Percentiles rank a stretch among this genome's conserved stretches.
These are phyloP conservation scores for Bubo blakistoni DNA, from an alignment of 2,113 vertebrate genomes.

Conservation along the genomic window DNA sequence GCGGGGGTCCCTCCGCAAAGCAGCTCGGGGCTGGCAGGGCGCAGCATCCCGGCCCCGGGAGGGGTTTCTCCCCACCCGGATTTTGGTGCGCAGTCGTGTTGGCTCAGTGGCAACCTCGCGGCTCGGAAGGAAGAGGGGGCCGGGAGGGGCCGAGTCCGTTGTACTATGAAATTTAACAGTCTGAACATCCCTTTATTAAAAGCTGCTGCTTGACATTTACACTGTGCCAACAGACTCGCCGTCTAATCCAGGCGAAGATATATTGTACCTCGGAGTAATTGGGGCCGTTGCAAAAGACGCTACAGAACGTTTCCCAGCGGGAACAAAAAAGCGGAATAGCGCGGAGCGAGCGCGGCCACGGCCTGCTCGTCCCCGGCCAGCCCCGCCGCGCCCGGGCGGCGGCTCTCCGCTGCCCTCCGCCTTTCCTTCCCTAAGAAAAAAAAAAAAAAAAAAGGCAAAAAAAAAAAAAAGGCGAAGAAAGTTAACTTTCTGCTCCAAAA, in stretches of 20 bases:
- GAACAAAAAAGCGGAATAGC: constrained; percentile 23
- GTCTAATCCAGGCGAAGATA: constrained; percentile 68
- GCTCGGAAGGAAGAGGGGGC: neutral
- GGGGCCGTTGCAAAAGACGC: constrained; percentile 26
- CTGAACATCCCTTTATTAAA: constrained; percentile 76
- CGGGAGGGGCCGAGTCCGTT: constrained; percentile 11
- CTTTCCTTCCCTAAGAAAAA: too few species aligned
- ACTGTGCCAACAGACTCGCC: constrained; percentile 68
- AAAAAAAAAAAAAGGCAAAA: too few species aligned
- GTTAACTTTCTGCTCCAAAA: constrained; percentile 66
- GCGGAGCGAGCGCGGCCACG: neutral
- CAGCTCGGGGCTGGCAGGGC: too few species aligned
- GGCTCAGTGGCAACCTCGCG: neutral
- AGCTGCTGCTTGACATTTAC: constrained; percentile 77
- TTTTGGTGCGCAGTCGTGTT: neutral
- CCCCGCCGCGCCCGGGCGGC: too few species aligned
- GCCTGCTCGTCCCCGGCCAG: neutral
- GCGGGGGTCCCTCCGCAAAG: neutral
- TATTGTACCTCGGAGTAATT: constrained; percentile 27
- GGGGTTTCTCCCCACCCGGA: constrained; percentile 50
- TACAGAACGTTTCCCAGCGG: constrained; percentile 30
- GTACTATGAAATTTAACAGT: constrained; percentile 66
- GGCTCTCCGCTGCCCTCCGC: neutral
- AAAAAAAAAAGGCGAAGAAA: neutral
- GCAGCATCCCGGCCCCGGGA: neutral